A percentile compares a stretch with the other conserved stretches of the same genome.
These are phyloP conservation scores for Psittacara wagleri DNA, from an alignment of 2,113 vertebrate genomes.

Conservation along the genomic window DNA sequence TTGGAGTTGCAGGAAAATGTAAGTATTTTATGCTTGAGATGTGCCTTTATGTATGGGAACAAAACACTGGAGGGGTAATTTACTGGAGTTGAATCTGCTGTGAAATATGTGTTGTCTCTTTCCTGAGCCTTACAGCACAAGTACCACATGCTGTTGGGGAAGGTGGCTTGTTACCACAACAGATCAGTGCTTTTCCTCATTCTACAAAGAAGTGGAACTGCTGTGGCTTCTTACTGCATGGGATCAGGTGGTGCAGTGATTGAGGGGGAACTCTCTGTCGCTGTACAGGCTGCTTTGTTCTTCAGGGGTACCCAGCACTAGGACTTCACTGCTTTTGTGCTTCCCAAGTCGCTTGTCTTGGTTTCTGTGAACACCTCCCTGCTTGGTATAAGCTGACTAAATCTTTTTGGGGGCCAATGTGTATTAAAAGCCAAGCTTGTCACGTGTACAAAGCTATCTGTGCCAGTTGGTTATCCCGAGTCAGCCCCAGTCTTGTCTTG, in stretches of 20 bases:
- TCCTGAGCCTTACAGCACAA: rapidly evolving
- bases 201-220: neutral
- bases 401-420: rapidly evolving
- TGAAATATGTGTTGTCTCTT: neutral
- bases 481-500: neutral
- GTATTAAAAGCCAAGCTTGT: neutral
- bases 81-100: neutral
- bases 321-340: neutral
- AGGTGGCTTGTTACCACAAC: neutral
- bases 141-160: neutral
- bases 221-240: neutral
- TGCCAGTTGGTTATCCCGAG: neutral
- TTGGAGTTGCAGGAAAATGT: neutral
- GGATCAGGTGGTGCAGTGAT: neutral
- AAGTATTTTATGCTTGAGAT: neutral
- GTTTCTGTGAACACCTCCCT: neutral
- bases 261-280: neutral
- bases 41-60: neutral
- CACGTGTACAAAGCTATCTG: rapidly evolving
- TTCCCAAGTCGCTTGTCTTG: neutral
- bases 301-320: neutral
- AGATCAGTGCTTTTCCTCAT: neutral
- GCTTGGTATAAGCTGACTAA: neutral
- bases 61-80: neutral
- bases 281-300: neutral